Conservation (phyloP, 1,140 invertebrate species). For the Centruroides vittatus region DNA sequence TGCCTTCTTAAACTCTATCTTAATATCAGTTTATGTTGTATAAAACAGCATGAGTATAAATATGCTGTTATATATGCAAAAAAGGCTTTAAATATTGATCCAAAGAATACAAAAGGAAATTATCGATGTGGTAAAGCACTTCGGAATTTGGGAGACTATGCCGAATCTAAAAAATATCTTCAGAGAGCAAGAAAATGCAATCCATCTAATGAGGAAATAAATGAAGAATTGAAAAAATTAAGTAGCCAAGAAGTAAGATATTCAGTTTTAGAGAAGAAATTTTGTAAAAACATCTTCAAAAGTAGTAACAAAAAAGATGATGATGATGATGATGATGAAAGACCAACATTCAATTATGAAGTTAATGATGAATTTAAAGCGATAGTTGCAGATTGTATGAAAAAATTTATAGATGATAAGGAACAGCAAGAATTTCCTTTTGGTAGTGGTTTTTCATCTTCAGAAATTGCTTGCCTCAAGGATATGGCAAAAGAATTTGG, state of each 20-base stretch:
- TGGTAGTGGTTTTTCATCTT: not conserved
- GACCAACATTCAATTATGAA: not conserved
- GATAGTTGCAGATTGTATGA: not conserved
- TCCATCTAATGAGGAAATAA: slow-evolving; percentile 66
- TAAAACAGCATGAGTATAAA: slow-evolving; percentile 57
- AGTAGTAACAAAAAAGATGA: not conserved
- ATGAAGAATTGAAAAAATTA: slow-evolving; percentile 55
- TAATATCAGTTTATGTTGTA: slow-evolving; percentile 67
- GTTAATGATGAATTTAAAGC: not conserved
- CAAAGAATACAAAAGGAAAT: slow-evolving; percentile 69
- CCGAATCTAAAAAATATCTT: slow-evolving; percentile 63
- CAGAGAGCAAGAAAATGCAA: slow-evolving; percentile 50
- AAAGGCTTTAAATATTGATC: slow-evolving; percentile 56
- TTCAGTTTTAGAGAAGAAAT: slow-evolving; percentile 63
- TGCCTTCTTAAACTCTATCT: slow-evolving; percentile 56
- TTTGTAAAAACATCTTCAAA: slow-evolving; percentile 83
- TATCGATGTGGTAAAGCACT: slow-evolving; percentile 70
- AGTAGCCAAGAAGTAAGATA: slow-evolving; percentile 56
- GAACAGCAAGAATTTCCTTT: not conserved
- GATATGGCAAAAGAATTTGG: not conserved
- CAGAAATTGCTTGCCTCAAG: not conserved
- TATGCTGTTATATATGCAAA: slow-evolving; percentile 52
- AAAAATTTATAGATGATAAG: not conserved
- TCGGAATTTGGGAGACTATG: slow-evolving; percentile 54
- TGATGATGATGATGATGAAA: not conserved